Percentiles rank a stretch among this genome's conserved stretches.
Conservation (phyloP, 1,140 invertebrate species). For the Caenorhabditis inopinata region DNA sequence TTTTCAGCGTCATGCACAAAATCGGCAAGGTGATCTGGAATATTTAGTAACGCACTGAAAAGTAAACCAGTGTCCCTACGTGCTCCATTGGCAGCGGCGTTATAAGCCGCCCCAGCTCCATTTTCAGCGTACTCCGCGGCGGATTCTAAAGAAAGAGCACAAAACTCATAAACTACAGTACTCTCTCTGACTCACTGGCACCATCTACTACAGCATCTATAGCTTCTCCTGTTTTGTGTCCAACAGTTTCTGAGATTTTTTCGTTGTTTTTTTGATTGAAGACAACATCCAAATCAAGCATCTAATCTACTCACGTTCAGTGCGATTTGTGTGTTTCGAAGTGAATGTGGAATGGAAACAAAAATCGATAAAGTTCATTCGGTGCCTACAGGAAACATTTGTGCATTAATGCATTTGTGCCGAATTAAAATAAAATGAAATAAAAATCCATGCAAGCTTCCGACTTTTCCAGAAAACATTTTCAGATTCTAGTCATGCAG, state of each 20-base stretch:
- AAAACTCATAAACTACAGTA: background rate
- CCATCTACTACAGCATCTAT: background rate
- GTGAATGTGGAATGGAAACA: background rate
- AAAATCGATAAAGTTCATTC: conserved; percentile 12
- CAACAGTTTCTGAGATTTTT: background rate
- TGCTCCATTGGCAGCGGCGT: conserved; percentile 19
- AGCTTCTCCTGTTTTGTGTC: background rate
- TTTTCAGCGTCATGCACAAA: background rate
- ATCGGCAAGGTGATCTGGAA: background rate
- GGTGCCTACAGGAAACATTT: background rate
- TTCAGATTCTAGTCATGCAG: background rate
- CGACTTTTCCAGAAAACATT: background rate
- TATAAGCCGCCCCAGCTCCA: background rate
- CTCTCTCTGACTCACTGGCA: background rate
- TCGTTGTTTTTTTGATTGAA: no score
- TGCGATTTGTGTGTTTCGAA: background rate
- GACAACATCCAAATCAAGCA: no score
- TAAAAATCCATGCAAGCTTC: background rate
- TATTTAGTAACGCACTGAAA: background rate
- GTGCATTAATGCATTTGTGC: no score
- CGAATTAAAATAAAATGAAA: background rate
- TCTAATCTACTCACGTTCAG: background rate
- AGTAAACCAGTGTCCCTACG: background rate
- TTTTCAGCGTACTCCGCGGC: background rate
- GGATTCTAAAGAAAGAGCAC: background rate